Evolutionary conservation across 2,888 invertebrate species (phyloP), one percentile per base, ranked within the genome.

Genomic region (Lampropteryx suffumata): DNA sequence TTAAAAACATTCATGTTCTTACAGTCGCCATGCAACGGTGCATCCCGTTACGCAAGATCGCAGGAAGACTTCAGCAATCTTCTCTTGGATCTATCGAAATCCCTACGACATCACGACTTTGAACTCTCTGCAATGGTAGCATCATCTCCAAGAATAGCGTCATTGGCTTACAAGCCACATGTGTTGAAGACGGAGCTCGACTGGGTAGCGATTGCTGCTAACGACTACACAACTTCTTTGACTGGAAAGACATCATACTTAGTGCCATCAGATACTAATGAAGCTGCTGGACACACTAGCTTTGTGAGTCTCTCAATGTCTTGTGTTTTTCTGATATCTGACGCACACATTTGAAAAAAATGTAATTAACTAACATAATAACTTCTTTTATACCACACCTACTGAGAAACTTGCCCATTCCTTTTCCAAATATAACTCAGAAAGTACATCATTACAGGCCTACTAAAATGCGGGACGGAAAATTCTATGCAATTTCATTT

Each of bases 201-300:
- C 76, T 96, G 95, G 95, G 92, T 96, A 37, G 92, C 95, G 0
- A 93, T 96, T 12, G 96, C 96, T 92, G 94, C 95, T 0, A 96
- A 96, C 73, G 96, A 96, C 76, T 95, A 93, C 83, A 95, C 95
- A 67, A 94, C 95, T 0, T 92, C 94, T 48, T 93, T 94, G 90
- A 94, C 94, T 66, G 93, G 93, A 64, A 92, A 92, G 68, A 95
- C 95, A 0, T 94, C 94, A 0, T 95, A 95, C 69, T 92, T 96
- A 10, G 92, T 95, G 1, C 95, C 95, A 0, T 78, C 96, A 17
- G 94, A 93, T 62, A 91, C 92, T 62, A 91, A 92, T 45, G 93
- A 94, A 63, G 80, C 86, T 6, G 92, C 92, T 59, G 92, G 93
- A 58, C 91, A 92, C 54, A 93, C 94, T 69, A 96, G 95, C 76